A percentile compares a stretch with the other conserved stretches of the same genome.
Evolutionary conservation across 2,888 invertebrate genomes (phyloP).

Genomic region (Ormyrus nitidulus): DNA sequence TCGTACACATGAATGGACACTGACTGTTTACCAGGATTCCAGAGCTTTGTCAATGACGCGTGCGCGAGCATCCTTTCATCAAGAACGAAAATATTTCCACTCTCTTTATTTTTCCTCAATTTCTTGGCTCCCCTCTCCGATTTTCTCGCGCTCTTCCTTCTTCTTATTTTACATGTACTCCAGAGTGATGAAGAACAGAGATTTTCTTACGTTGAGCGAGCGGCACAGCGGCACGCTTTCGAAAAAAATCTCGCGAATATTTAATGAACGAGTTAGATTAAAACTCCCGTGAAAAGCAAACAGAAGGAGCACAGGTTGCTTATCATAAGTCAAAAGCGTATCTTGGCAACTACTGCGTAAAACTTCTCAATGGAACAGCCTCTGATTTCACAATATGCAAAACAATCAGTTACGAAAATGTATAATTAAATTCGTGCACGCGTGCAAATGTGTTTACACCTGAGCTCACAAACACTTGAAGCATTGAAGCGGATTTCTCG

Average conservation of each 20-base stretch:
- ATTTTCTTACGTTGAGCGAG: neutral
- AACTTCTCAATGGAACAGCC: neutral
- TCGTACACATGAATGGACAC: conserved; percentile 1
- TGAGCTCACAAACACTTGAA: no score
- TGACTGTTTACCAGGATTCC: conserved; percentile 35
- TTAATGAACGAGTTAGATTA: conserved; percentile 18
- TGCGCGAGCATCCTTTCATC: conserved; percentile 56
- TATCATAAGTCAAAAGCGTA: neutral
- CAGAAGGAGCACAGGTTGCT: neutral
- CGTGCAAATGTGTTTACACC: neutral
- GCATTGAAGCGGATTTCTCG: no score
- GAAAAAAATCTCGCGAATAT: conserved; percentile 43
- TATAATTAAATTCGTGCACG: neutral
- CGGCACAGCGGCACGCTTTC: conserved; percentile 27
- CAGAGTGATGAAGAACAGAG: no score
- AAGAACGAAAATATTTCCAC: conserved; percentile 37
- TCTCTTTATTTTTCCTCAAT: neutral
- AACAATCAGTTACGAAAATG: no score
- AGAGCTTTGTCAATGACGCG: conserved; percentile 58
- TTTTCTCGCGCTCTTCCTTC: neutral
- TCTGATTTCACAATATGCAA: no score
- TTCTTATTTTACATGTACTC: neutral
- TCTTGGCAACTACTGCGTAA: neutral
- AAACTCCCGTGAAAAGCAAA: neutral
- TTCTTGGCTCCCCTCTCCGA: no score